phyloP scores from a whole-genome alignment of 2,888 invertebrate species.

The Cantharis nigra region DNA sequence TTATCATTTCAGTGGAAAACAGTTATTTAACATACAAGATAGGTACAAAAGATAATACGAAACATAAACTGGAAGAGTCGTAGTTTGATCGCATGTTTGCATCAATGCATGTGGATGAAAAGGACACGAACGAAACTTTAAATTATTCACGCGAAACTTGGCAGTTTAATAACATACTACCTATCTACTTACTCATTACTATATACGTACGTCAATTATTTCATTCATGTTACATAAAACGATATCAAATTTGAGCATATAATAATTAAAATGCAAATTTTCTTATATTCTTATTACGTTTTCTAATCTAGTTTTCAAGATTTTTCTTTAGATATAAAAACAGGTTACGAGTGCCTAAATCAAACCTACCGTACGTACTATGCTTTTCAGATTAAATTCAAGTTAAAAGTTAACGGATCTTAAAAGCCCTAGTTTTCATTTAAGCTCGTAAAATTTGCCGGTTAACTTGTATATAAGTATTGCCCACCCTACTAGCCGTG shows the following conservation, averaged over 20 bases:
- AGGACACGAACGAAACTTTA: conserved; percentile 10
- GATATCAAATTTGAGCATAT: neutral
- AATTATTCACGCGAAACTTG: conserved; percentile 24
- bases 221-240: neutral
- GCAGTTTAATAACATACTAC: conserved; percentile 20
- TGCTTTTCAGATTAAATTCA: neutral
- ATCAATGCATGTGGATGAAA: conserved; percentile 18
- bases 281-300: neutral
- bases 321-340: neutral
- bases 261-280: neutral
- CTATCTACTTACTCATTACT: conserved; percentile 11
- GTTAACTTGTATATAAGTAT: neutral
- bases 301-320: neutral
- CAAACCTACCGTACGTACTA: neutral
- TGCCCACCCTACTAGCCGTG: neutral
- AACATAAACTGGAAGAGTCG: conserved; percentile 7
- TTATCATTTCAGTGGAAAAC: conserved; percentile 23
- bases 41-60: conserved; percentile 13
- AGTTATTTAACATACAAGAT: conserved; percentile 26
- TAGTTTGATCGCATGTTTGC: conserved; percentile 22
- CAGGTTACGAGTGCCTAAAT: neutral
- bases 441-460: neutral
- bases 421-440: neutral
- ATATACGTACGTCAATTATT: conserved; percentile 11
- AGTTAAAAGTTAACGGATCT: neutral